phyloP scores from a whole-genome alignment of 92 coral and sea anemone genomes.

The Epizoanthus illoricatus region DNA sequence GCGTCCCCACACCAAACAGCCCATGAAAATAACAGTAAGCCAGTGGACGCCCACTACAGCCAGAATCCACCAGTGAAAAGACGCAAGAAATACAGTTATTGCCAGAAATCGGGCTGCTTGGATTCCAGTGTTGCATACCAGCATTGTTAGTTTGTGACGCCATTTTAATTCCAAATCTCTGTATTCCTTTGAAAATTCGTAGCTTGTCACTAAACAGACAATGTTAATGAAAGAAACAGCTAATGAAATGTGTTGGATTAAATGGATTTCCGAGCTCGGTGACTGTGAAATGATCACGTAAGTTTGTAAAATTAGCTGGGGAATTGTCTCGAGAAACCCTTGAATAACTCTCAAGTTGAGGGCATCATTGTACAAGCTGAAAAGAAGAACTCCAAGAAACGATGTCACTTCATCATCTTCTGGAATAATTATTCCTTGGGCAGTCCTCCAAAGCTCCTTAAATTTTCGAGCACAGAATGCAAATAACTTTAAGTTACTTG shows the following conservation, averaged over 20 bases:
- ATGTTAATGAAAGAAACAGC: constrained; percentile 26
- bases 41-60: constrained; percentile 28
- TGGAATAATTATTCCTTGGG: constrained; percentile 33
- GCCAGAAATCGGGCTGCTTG: constrained; percentile 37
- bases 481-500: constrained; percentile 31
- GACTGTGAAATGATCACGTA: constrained; percentile 32
- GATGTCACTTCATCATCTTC: constrained; percentile 38
- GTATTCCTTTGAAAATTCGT: constrained; percentile 41
- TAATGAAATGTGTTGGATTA: constrained; percentile 21
- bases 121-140: constrained; percentile 14
- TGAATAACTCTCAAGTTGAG: constrained; percentile 37
- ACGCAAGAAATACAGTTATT: constrained; percentile 23
- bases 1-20: constrained; percentile 29
- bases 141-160: constrained; percentile 26
- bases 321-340: constrained; percentile 19
- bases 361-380: constrained; percentile 24
- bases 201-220: constrained; percentile 30
- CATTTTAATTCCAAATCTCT: constrained; percentile 33
- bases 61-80: constrained; percentile 23
- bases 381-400: constrained; percentile 33
- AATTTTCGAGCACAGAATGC: constrained; percentile 25
- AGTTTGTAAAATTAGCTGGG: constrained; percentile 26
- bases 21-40: constrained; percentile 20
- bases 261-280: constrained; percentile 19
- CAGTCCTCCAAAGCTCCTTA: constrained; percentile 37